A percentile compares a stretch with the other conserved stretches of the same genome.
These are phyloP conservation scores for Stichopus chloronotus DNA, from an alignment of 35 echinoderm and acorn worm species.

Conservation along the genomic window DNA sequence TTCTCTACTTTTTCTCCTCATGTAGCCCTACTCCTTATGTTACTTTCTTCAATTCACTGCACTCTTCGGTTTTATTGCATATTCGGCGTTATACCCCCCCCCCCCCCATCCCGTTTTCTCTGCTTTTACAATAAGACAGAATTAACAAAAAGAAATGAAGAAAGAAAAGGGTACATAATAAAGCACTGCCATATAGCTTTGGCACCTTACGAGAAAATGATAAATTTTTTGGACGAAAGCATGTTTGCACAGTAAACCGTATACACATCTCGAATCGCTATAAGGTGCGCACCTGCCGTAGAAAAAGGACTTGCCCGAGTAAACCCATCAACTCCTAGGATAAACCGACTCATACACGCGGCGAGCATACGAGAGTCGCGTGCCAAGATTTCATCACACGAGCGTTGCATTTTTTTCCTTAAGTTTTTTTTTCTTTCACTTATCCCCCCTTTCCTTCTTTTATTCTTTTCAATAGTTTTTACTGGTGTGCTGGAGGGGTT, in stretches of 20 bases:
- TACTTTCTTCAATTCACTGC: not conserved
- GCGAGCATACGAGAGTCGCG: not conserved
- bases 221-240: slow-evolving; percentile 14
- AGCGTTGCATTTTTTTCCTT: not conserved
- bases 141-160: too few relatives aligned
- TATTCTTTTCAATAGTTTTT: not conserved
- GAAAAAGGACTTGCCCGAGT: not conserved
- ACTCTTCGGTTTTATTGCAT: not conserved
- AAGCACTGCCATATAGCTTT: not conserved
- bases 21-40: slow-evolving; percentile 3
- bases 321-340: slow-evolving; percentile 19
- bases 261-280: not conserved
- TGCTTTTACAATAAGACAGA: too few relatives aligned
- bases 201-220: slow-evolving; percentile 22
- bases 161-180: too few relatives aligned
- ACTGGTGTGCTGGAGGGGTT: slow-evolving; percentile 34
- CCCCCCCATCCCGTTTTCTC: too few relatives aligned
- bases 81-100: too few relatives aligned
- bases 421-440: too few relatives aligned
- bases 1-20: not conserved
- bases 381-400: slow-evolving; percentile 31
- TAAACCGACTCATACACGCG: slow-evolving; percentile 37
- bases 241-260: slow-evolving; percentile 41
- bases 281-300: slow-evolving; percentile 32
- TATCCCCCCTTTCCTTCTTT: too few relatives aligned